Evolutionary conservation across 2,888 invertebrate genomes (phyloP).

Genomic region (Eupithecia insigniata): DNA sequence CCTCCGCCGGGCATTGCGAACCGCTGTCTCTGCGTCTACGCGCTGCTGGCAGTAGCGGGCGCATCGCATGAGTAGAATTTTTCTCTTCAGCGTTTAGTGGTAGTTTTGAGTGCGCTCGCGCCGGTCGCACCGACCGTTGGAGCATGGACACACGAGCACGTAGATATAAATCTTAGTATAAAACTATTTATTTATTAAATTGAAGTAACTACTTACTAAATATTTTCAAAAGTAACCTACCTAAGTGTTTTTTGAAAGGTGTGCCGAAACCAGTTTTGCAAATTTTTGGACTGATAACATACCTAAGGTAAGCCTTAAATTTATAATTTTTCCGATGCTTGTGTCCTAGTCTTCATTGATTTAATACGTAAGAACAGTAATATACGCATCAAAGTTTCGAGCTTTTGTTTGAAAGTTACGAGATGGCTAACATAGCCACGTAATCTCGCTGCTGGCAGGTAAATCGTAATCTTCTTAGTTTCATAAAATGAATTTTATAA

Average conservation of each 20-base stretch:
- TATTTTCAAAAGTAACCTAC: not conserved
- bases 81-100: conserved; percentile 29
- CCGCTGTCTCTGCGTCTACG: not conserved
- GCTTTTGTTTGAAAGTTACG: not conserved
- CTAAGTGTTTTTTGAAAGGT: not conserved
- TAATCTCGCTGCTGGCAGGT: too few species aligned
- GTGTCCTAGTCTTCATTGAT: not conserved
- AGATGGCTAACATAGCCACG: not conserved
- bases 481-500: not conserved
- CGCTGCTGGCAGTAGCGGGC: too few species aligned
- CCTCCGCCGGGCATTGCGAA: not conserved
- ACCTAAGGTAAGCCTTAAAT: not conserved
- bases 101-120: conserved; percentile 24
- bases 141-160: conserved; percentile 16
- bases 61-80: conserved; percentile 6
- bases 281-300: not conserved
- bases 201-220: not conserved
- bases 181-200: not conserved
- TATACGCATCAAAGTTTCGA: not conserved
- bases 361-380: too few species aligned
- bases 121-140: conserved; percentile 21
- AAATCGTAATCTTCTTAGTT: not conserved
- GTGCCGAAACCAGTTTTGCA: not conserved
- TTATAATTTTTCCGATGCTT: not conserved
- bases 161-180: not conserved